Conservation (phyloP, 92 coral and sea anemone genomes). For the Paramuricea clavata region DNA sequence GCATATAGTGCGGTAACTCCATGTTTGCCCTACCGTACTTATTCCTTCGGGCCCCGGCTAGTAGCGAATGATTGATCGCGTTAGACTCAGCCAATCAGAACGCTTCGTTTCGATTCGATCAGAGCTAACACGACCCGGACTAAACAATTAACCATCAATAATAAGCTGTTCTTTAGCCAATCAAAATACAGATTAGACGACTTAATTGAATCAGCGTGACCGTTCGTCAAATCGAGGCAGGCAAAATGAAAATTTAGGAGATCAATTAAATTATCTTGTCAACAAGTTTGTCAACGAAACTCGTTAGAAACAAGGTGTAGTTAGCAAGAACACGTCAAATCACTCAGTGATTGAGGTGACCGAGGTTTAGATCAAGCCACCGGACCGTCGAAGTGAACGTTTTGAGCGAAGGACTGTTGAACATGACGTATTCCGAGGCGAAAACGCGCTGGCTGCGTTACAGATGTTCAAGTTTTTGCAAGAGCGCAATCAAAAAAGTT, state of each 20-base stretch:
- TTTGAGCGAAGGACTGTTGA: background rate
- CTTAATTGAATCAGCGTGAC: constrained; percentile 95
- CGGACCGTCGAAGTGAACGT: background rate
- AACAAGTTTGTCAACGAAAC: constrained; percentile 38
- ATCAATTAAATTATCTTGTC: constrained; percentile 53
- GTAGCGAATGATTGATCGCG: constrained; percentile 40
- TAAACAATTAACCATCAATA: constrained; percentile 38
- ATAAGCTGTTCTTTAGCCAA: constrained; percentile 32
- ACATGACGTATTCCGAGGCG: background rate
- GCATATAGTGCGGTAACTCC: constrained; percentile 32
- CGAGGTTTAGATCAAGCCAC: constrained; percentile 1
- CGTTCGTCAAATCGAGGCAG: constrained; percentile 46
- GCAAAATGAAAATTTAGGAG: constrained; percentile 22
- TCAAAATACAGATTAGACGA: constrained; percentile 38
- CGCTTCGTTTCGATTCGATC: constrained; percentile 6
- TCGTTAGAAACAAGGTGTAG: constrained; percentile 45
- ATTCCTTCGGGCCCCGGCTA: constrained; percentile 26
- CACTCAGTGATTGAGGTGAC: constrained; percentile 20
- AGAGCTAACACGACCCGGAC: constrained; percentile 17
- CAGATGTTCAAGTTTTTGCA: constrained; percentile 41
- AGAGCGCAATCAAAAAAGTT: constrained; percentile 31
- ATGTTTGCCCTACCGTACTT: constrained; percentile 17
- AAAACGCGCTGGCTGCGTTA: constrained; percentile 30
- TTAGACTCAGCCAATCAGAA: constrained; percentile 26
- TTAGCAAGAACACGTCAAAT: background rate